These are phyloP conservation scores for Dasyurus viverrinus DNA, from an alignment of 2,113 vertebrate genomes.

Conservation along the genomic window DNA sequence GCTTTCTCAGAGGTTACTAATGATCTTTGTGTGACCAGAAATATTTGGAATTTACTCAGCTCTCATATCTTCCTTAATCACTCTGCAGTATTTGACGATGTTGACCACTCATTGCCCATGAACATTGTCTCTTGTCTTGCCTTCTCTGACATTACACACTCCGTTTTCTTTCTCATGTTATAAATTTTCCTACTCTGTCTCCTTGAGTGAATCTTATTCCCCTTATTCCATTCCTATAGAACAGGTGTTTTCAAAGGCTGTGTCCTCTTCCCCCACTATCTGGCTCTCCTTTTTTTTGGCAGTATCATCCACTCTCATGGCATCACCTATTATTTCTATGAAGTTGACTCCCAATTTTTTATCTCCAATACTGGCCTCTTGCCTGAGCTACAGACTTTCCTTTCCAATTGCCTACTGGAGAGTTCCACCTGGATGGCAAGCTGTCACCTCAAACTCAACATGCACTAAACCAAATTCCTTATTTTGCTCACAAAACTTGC, in stretches of 20 bases:
- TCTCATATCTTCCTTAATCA: not conserved
- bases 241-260: not conserved
- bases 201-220: not conserved
- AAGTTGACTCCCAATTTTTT: constrained; percentile 5
- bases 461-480: not conserved
- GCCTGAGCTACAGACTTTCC: not conserved
- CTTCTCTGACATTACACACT: not conserved
- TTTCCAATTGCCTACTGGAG: not conserved
- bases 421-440: not conserved
- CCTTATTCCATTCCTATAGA: not conserved
- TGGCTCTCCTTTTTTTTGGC: not conserved
- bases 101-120: not conserved
- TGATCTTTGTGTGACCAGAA: not conserved
- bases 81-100: not conserved
- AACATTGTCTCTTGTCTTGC: not conserved
- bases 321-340: not conserved
- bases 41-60: not conserved
- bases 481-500: not conserved
- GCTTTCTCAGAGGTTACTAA: not conserved
- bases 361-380: constrained; percentile 4
- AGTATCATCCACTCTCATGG: not conserved
- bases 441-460: not conserved
- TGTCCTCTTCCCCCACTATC: not conserved
- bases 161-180: not conserved
- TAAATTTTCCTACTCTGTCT: not conserved